Conservation (phyloP, 2,797 vertebrate species). For the Enteromius paludinosus region DNA sequence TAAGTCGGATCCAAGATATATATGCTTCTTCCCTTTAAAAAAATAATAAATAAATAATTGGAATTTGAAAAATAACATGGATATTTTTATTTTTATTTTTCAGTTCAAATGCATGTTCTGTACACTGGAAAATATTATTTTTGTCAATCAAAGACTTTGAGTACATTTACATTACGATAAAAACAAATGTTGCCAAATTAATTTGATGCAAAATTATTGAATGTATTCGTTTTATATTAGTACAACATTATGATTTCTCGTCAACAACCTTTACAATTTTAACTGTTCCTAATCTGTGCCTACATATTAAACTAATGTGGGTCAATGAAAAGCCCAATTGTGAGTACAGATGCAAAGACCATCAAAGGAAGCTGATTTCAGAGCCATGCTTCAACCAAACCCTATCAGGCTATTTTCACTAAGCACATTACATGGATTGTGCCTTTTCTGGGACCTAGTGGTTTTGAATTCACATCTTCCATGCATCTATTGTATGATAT, state of each 20-base stretch:
- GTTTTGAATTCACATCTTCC: background rate
- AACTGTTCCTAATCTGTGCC: background rate
- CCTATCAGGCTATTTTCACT: background rate
- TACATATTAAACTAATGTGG: background rate
- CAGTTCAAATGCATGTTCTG: background rate
- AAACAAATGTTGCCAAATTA: background rate
- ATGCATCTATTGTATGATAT: background rate
- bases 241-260: background rate
- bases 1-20: too few species aligned
- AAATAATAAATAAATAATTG: background rate
- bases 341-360: background rate
- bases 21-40: background rate
- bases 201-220: background rate
- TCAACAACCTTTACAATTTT: background rate
- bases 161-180: background rate
- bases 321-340: background rate
- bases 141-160: background rate
- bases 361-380: background rate
- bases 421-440: constrained; percentile 9
- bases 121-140: background rate
- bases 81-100: background rate
- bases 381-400: background rate
- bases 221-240: background rate
- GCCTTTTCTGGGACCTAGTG: background rate
- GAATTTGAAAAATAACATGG: background rate